Conservation (phyloP, 1,140 invertebrate genomes). For the Tetranychus urticae region DNA sequence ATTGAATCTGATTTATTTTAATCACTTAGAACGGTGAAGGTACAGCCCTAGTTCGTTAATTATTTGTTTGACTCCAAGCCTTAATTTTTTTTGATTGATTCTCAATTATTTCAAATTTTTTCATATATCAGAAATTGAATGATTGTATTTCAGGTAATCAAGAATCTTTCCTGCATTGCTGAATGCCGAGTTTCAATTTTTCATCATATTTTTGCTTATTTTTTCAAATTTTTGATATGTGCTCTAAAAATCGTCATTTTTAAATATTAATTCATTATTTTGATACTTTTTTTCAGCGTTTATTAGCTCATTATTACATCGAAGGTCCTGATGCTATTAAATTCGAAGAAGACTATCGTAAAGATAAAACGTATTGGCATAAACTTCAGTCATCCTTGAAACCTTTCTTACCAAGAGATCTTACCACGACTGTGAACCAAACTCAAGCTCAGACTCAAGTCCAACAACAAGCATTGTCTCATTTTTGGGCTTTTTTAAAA, state of each 20-base stretch:
- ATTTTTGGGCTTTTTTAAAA: constrained; percentile 17
- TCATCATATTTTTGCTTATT: too few relatives aligned
- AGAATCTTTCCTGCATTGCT: too few relatives aligned
- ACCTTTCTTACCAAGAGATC: constrained; percentile 15
- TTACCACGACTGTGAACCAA: constrained; percentile 10
- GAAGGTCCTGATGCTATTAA: constrained; percentile 47
- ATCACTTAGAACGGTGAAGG: background rate
- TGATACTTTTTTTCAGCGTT: constrained; percentile 28
- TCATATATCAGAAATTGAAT: too few relatives aligned
- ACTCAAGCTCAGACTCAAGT: constrained; percentile 10
- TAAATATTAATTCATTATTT: background rate
- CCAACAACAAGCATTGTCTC: constrained; percentile 14
- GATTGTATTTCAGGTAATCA: too few relatives aligned
- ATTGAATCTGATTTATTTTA: constrained; percentile 10
- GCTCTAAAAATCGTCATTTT: too few relatives aligned
- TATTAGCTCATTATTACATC: constrained; percentile 59
- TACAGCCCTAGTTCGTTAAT: background rate
- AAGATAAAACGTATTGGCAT: constrained; percentile 17
- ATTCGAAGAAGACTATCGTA: constrained; percentile 37
- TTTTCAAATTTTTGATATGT: too few relatives aligned
- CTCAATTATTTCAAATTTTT: too few relatives aligned
- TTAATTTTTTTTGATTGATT: background rate
- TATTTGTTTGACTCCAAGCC: background rate
- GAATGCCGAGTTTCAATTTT: too few relatives aligned
- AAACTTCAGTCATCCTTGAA: constrained; percentile 19